phyloP scores from a whole-genome alignment of 2,113 vertebrate genomes.

The Peromyscus maniculatus region DNA sequence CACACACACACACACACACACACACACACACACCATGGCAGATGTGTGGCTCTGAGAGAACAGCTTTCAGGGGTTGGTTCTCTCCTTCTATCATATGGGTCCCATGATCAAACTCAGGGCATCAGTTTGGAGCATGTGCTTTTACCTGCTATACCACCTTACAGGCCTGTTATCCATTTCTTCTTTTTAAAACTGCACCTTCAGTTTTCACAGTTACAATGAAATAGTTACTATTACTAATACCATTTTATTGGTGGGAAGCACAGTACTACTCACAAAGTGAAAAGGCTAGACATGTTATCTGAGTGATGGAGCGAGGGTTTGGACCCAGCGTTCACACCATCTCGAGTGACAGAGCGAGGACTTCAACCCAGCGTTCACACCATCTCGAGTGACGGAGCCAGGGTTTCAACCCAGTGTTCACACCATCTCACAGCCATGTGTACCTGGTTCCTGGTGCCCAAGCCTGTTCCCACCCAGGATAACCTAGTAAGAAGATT shows the following conservation, averaged over 20 bases:
- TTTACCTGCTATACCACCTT: background rate
- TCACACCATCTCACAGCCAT: background rate
- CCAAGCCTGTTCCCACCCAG: background rate
- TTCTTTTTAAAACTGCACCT: background rate
- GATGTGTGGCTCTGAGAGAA: background rate
- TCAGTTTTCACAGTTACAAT: background rate
- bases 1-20: too few species aligned
- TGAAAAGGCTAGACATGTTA: background rate
- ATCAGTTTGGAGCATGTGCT: background rate
- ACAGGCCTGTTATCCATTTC: background rate
- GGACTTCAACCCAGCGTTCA: background rate
- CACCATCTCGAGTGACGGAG: too few species aligned
- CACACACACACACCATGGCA: background rate
- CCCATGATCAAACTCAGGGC: too few species aligned
- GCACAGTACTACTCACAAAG: slow-evolving; percentile 22
- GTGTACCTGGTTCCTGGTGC: background rate
- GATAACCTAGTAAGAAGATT: background rate
- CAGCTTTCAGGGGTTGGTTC: background rate
- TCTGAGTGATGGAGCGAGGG: background rate
- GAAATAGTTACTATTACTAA: slow-evolving; percentile 30
- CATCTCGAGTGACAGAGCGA: background rate
- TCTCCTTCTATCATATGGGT: background rate
- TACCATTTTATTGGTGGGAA: slow-evolving; percentile 36
- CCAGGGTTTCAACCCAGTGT: background rate
- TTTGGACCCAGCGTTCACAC: background rate